Conservation (phyloP, 2,888 invertebrate species). For the Cantharis rufa region DNA sequence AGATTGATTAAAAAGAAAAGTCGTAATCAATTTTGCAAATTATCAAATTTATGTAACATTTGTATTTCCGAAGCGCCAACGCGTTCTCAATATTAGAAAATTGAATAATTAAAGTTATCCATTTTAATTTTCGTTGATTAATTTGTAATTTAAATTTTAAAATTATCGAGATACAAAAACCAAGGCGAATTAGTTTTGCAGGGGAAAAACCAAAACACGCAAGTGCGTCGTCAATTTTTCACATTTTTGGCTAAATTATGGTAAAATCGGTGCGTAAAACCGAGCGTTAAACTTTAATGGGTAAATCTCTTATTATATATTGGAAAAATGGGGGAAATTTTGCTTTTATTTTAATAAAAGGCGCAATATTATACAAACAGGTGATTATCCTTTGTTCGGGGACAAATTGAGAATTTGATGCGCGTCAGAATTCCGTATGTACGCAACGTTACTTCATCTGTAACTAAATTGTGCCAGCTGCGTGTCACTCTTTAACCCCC, state of each 20-base stretch:
- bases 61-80: not conserved
- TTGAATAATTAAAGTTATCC: not conserved
- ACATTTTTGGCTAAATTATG: slow-evolving; percentile 16
- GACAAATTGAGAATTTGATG: slow-evolving; percentile 52
- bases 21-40: not conserved
- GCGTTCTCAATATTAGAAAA: not conserved
- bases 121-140: not conserved
- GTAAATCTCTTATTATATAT: slow-evolving; percentile 26
- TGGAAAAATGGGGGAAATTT: slow-evolving; percentile 30
- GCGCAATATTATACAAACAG: slow-evolving; percentile 47
- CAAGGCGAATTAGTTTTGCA: not conserved
- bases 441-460: slow-evolving; percentile 43
- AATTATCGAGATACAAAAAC: not conserved
- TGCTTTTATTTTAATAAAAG: slow-evolving; percentile 39
- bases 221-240: not conserved
- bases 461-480: slow-evolving; percentile 52
- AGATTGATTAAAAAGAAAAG: not conserved
- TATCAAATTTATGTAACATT: not conserved
- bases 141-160: not conserved
- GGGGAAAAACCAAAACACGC: not conserved
- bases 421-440: slow-evolving; percentile 45
- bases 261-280: slow-evolving; percentile 39
- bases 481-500: slow-evolving; percentile 31
- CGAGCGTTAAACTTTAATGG: slow-evolving; percentile 38
- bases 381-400: slow-evolving; percentile 51